Evolutionary conservation across 2,113 vertebrate species (phyloP).

Genomic region (Rhea americana): DNA sequence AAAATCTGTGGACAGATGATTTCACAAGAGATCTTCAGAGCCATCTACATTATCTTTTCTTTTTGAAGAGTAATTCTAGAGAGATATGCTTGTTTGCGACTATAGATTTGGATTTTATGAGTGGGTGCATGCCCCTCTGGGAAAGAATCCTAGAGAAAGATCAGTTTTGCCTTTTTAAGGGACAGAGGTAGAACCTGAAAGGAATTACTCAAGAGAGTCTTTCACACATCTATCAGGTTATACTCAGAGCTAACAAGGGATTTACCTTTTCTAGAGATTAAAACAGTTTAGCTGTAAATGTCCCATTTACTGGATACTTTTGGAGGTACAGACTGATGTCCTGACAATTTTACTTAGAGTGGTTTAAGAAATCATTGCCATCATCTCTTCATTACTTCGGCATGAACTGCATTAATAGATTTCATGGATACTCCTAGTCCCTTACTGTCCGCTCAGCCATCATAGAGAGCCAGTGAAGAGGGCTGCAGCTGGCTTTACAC

Average conservation of each 20-base stretch:
- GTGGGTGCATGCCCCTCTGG: background rate
- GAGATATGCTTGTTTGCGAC: background rate
- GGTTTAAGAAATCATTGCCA: slow-evolving; percentile 24
- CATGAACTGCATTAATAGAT: background rate
- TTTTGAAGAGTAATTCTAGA: background rate
- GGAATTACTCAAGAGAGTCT: background rate
- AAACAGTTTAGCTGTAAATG: background rate
- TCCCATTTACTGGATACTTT: slow-evolving; percentile 5
- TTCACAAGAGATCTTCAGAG: background rate
- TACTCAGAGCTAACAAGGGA: background rate
- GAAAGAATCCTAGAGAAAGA: background rate
- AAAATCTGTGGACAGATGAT: background rate
- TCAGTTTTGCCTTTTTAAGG: background rate
- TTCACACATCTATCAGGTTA: background rate
- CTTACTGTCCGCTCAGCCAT: background rate
- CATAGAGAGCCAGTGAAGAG: background rate
- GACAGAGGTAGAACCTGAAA: background rate
- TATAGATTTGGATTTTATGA: background rate
- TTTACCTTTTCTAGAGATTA: slow-evolving; percentile 24
- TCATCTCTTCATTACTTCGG: slow-evolving; percentile 7
- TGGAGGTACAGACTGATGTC: background rate
- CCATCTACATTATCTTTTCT: background rate
- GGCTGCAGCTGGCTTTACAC: background rate
- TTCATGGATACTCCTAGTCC: background rate
- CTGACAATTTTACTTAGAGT: background rate